Evolutionary conservation across 2,797 vertebrate species (phyloP).

Genomic region (Chaetodon trifasciatus): DNA sequence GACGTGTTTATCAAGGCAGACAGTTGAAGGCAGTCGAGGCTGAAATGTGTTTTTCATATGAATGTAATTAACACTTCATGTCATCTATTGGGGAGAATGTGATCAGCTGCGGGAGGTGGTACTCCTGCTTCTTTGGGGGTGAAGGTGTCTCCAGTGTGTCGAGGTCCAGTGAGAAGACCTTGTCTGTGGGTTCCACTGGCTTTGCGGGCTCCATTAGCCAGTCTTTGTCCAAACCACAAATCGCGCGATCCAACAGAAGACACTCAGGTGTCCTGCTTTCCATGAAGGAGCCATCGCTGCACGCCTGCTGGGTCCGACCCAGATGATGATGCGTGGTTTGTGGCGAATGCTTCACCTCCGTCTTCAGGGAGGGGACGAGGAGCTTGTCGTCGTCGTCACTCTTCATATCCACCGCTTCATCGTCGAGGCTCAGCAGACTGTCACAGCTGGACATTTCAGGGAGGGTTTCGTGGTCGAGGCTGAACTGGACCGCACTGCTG

Average conservation of each 20-base stretch:
- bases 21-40: not conserved
- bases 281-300: conserved; percentile 21
- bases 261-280: conserved; percentile 31
- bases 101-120: conserved; percentile 79
- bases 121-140: conserved; percentile 62
- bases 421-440: conserved; percentile 73
- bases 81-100: conserved; percentile 85
- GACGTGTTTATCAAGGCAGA: not conserved
- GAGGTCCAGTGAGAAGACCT: conserved; percentile 83
- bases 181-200: conserved; percentile 42
- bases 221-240: conserved; percentile 35
- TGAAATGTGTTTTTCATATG: not conserved
- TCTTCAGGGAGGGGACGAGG: conserved; percentile 48
- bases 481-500: conserved; percentile 70
- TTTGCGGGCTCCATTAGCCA: conserved; percentile 43
- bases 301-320: conserved; percentile 18
- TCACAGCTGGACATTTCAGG: conserved; percentile 77
- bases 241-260: not conserved
- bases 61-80: conserved; percentile 61
- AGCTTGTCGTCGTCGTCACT: conserved; percentile 56
- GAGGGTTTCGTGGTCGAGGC: conserved; percentile 81
- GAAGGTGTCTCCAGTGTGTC: conserved; percentile 74
- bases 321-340: not conserved
- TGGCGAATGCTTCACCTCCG: not conserved
- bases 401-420: conserved; percentile 37